Base-by-base conservation (phyloP, 2,888 invertebrate species). In the Mythimna albipuncta region DNA sequence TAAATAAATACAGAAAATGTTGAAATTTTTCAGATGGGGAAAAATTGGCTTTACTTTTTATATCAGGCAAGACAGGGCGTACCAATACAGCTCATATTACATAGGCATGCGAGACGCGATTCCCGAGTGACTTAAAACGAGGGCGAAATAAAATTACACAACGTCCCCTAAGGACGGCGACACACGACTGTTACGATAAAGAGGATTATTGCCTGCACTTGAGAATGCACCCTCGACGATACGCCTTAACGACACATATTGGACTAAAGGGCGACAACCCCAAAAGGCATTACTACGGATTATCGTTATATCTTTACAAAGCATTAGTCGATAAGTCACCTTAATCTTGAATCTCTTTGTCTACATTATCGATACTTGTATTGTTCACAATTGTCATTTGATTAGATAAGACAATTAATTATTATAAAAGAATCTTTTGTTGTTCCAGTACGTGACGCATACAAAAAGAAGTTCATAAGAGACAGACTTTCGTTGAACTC, bases 151-250 rank as follows among this genome's bases (percentile, higher is more conserved):
- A 93, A 93, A 94, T 93, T 93, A 92, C 93, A 90, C 89, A 92
- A 91, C 89, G 87, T 89, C 90, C 91, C 89, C 89, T 83, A 89
- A 90, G 89, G 90, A 87, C 81, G 77, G 79, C 85, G 87, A 89
- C 92, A 93, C 92, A 92, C 93, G 92, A 93, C 93, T 84, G 90
- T 90, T 91, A 91, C 91, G 92, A 91, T 93, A 91, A 88, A 91
- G 89, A 91, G 93, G 94, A 95, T 95, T 95, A 94, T 92, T 94
- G 92, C 90, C 89, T 92, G 91, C 93, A 93, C 94, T 94, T 90
- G 87, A 91, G 90, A 92, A 94, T 94, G 94, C 95, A 95, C 95
- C 95, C 95, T 76, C 84, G 35, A 76, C 67, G 81, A 76, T 84
- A 76, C 72, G 64, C 71, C 88, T 93, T 93, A 84, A 85, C 85